A percentile compares a stretch with the other conserved stretches of the same genome.
Conservation (phyloP, 2,113 vertebrate species). For the Pseudopipra pipra region DNA sequence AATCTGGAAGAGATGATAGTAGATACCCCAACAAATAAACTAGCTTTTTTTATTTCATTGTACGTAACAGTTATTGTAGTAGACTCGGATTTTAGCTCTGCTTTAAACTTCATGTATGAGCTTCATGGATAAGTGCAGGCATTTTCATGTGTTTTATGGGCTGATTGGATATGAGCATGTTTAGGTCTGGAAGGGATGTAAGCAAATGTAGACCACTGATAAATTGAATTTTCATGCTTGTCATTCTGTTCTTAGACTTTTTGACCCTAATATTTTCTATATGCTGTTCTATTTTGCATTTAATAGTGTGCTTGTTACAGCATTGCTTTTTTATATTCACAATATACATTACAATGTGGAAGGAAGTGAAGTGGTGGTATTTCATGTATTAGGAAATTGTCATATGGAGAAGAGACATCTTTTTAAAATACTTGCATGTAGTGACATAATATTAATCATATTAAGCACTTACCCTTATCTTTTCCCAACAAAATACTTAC, state of each 20-base stretch:
- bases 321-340: background rate
- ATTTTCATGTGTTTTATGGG: background rate
- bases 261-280: background rate
- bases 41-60: background rate
- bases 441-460: background rate
- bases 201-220: background rate
- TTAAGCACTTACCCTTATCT: background rate
- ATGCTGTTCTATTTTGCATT: background rate
- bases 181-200: background rate
- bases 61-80: background rate
- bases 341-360: rapidly evolving
- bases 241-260: background rate
- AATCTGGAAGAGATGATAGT: background rate
- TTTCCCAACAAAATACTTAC: background rate
- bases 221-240: background rate
- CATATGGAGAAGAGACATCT: background rate
- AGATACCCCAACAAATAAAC: background rate
- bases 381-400: background rate
- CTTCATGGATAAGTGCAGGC: rapidly evolving
- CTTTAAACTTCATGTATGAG: background rate
- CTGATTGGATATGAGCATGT: background rate
- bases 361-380: background rate
- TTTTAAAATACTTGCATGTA: background rate
- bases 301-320: background rate
- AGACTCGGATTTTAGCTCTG: background rate